A percentile compares a stretch with the other conserved stretches of the same genome.
phyloP scores from a whole-genome alignment of 2,113 vertebrate species.

The Periophthalmodon schlosseri region DNA sequence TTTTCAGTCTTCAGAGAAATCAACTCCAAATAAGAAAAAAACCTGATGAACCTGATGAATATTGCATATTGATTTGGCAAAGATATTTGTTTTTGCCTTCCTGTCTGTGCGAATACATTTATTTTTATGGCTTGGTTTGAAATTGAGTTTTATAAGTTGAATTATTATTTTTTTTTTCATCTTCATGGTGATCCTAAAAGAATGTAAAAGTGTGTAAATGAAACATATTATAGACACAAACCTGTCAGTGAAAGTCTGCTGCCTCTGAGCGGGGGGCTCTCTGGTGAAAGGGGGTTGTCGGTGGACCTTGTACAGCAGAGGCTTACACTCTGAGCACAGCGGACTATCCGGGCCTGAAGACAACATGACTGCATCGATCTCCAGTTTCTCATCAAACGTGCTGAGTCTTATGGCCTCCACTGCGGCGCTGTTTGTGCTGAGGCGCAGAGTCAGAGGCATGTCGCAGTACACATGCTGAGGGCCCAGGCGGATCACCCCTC shows the following conservation, averaged over 20 bases:
- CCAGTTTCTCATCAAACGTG: constrained; percentile 93
- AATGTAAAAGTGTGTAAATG: background rate
- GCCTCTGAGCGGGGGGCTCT: constrained; percentile 67
- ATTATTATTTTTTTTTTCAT: too few species aligned
- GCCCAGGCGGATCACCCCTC: constrained; percentile 82
- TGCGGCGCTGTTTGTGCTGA: constrained; percentile 70
- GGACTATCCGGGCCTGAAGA: constrained; percentile 82
- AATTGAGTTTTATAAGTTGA: too few species aligned
- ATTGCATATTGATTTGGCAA: background rate
- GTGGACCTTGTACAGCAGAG: constrained; percentile 81
- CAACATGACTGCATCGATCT: constrained; percentile 90
- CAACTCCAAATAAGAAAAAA: too few species aligned
- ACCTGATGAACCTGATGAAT: too few species aligned
- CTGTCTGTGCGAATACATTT: background rate
- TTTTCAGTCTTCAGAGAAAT: too few species aligned
- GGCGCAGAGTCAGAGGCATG: constrained; percentile 85
- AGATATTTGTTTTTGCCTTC: background rate
- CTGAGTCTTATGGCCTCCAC: constrained; percentile 84
- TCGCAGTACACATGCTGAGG: constrained; percentile 89
- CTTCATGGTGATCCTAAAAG: too few species aligned
- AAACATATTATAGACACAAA: constrained; percentile 60
- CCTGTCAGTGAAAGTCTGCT: constrained; percentile 84
- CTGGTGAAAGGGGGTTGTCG: constrained; percentile 81
- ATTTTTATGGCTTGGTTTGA: too few species aligned
- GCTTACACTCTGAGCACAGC: constrained; percentile 83